phyloP scores from a whole-genome alignment of 2,888 invertebrate genomes.

The Parnassius smintheus region DNA sequence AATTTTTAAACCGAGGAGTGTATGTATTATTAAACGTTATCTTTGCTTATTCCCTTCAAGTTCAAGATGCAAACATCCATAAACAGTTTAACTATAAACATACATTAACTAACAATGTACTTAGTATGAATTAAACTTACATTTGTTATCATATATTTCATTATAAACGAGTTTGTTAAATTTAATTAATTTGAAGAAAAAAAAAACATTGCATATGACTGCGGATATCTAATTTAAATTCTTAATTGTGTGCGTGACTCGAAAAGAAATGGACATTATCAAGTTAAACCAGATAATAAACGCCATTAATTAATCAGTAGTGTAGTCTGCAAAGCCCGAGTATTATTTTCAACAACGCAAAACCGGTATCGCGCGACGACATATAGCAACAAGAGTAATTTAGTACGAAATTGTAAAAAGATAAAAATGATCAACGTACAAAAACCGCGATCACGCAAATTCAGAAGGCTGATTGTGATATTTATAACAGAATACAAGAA shows the following conservation, averaged over 20 bases:
- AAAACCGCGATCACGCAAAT: too few species aligned
- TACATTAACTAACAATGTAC: background rate
- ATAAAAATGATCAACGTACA: background rate
- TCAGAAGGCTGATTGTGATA: too few species aligned
- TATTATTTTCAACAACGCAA: slow-evolving; percentile 2
- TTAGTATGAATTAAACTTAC: background rate
- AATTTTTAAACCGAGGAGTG: too few species aligned
- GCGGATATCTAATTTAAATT: background rate
- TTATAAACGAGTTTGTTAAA: background rate
- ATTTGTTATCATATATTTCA: background rate
- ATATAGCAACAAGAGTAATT: background rate
- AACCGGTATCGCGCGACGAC: slow-evolving; percentile 6
- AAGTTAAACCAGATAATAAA: background rate
- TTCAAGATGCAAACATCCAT: background rate
- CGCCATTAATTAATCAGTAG: slow-evolving; percentile 1
- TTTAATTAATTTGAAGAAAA: background rate
- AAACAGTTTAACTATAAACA: too few species aligned
- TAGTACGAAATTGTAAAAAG: background rate
- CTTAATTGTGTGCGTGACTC: background rate
- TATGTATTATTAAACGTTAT: too few species aligned
- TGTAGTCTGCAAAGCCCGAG: slow-evolving; percentile 1
- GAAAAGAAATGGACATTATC: background rate
- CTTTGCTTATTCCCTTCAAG: background rate
- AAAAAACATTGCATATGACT: background rate
- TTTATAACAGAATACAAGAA: too few species aligned